Conservation (phyloP, 2,113 vertebrate species). For the Ranitomeya variabilis region DNA sequence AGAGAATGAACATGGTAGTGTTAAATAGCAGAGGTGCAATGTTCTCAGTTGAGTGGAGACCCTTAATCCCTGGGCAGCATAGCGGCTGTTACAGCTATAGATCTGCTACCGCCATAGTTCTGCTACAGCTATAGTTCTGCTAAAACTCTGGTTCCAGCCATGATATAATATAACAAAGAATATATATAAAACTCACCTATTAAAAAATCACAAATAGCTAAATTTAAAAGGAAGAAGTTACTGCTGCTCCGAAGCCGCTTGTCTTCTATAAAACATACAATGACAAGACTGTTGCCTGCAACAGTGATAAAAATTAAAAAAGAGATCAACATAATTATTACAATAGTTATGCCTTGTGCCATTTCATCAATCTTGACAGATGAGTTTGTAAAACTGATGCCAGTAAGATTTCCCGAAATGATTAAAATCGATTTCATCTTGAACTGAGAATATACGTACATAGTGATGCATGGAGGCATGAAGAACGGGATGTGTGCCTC, state of each 20-base stretch:
- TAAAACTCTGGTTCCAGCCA: too few relatives aligned
- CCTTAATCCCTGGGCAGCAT: too few relatives aligned
- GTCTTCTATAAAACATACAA: slow-evolving; percentile 46
- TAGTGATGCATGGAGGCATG: background rate
- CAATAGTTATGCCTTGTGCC: background rate
- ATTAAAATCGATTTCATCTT: background rate
- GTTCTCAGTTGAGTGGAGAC: too few relatives aligned
- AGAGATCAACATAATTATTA: background rate
- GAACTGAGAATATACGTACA: background rate
- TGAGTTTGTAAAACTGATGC: background rate
- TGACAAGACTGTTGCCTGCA: slow-evolving; percentile 34
- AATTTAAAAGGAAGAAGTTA: slow-evolving; percentile 49
- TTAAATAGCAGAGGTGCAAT: too few relatives aligned
- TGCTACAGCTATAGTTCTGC: too few relatives aligned
- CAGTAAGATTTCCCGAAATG: background rate
- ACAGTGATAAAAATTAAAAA: slow-evolving; percentile 32
- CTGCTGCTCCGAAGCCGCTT: slow-evolving; percentile 42
- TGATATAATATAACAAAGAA: background rate
- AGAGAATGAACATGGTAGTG: too few relatives aligned
- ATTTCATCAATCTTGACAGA: background rate
- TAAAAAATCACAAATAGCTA: slow-evolving; percentile 49
- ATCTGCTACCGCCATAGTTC: too few relatives aligned
- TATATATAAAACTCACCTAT: slow-evolving; percentile 33
- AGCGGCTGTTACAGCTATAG: too few relatives aligned
- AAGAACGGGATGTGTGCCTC: background rate